These are phyloP conservation scores for Linhomoeus sp. DNA, from an alignment of 2,888 invertebrate genomes.

Conservation along the genomic window DNA sequence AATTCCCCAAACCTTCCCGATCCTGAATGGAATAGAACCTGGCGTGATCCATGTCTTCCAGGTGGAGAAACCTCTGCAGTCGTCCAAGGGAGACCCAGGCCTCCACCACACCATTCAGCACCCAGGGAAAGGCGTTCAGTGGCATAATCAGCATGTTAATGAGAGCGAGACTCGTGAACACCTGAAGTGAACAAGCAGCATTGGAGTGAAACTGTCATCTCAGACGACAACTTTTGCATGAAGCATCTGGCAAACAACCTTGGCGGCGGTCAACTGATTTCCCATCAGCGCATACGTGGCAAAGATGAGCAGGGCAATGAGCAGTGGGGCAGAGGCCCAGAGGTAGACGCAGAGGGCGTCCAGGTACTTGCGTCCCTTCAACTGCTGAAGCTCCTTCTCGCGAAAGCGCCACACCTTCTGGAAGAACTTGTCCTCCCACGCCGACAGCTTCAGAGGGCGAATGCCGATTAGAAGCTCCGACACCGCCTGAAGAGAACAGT, in stretches of 20 bases:
- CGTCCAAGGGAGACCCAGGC: slow-evolving; percentile 58
- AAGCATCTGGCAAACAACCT: slow-evolving; percentile 38
- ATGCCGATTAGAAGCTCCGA: slow-evolving; percentile 70
- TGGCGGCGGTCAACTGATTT: slow-evolving; percentile 59
- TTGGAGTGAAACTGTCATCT: neutral
- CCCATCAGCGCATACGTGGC: slow-evolving; percentile 38
- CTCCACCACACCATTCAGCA: slow-evolving; percentile 80
- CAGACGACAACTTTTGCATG: too few relatives aligned
- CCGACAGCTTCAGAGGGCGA: slow-evolving; percentile 67
- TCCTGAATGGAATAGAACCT: too few relatives aligned
- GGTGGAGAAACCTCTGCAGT: slow-evolving; percentile 15
- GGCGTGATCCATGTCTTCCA: slow-evolving; percentile 37
- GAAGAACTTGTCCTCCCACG: slow-evolving; percentile 73
- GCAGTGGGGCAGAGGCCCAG: slow-evolving; percentile 90
- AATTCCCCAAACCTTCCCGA: too few relatives aligned
- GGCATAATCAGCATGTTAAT: slow-evolving; percentile 88
- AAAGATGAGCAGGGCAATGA: slow-evolving; percentile 33
- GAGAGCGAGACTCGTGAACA: slow-evolving; percentile 79
- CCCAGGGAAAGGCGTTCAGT: slow-evolving; percentile 94
- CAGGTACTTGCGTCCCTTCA: slow-evolving; percentile 57
- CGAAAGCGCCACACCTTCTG: slow-evolving; percentile 12
- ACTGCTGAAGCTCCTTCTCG: slow-evolving; percentile 13
- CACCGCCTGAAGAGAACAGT: slow-evolving; percentile 39
- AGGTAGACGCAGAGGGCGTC: slow-evolving; percentile 94
- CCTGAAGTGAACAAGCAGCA: slow-evolving; percentile 31